Base-by-base conservation (phyloP, 2,888 invertebrate species). In the Dinocampus coccinellae region DNA sequence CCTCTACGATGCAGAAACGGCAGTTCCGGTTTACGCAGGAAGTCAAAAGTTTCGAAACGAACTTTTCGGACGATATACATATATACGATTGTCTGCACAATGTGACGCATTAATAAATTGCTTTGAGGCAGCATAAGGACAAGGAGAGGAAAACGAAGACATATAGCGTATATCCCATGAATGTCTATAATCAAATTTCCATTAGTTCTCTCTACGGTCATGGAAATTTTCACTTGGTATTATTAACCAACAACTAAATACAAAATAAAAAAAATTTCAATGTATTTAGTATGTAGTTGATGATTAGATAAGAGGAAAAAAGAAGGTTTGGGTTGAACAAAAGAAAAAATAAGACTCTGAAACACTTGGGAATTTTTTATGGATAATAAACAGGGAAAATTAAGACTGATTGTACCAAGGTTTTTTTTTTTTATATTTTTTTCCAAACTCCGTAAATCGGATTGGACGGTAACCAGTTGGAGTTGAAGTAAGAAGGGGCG, bases 61-160 rank as follows among this genome's bases (percentile, higher is more conserved):
- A 77, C 74, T 78, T 77, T 77, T 76, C 73, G 70, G 75, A 76
- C 70, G 72, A 73, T 75, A 71, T 61, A 73, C 73, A 73, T 75
- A 73, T 72, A 71, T 68, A 68, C 68, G 60, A 29, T 7, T 29
- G 3, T n/a, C 47, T 47, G 36, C 57, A 39, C 39, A 39, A n/a
- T 66, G 33, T 57, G 66, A 66, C 73, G 73, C 75, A 77, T 78
- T 78, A 78, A 79, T 79, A 77, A 78, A 79, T 78, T 76, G 77
- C 74, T 77, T 53, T 64, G 66, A 68, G 11, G 22, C 39, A 55
- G 55, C 22, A 57, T 36, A 24, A 65, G 66, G 68, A 20, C 55
- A 66, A 22, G 55, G n/a, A 47, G 36, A 24, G 24, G 66, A 22
- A 39, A 36, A n/a, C n/a, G n/a, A 22, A 36, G 57, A 29, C 36